Evolutionary conservation across 2,888 invertebrate species (phyloP), one percentile per base, ranked within the genome.

Genomic region (Pandemis heparana): DNA sequence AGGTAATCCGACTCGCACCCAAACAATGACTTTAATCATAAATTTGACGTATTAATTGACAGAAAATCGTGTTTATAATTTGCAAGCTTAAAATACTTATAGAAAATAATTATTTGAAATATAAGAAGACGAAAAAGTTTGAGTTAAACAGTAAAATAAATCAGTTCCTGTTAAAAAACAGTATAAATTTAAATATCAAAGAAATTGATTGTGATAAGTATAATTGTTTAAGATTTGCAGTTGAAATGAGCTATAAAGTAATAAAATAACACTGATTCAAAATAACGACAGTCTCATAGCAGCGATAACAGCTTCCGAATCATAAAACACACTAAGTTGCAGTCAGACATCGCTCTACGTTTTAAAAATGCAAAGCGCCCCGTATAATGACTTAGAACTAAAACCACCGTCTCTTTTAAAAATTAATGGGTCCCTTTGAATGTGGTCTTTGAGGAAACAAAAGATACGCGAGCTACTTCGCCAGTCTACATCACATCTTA

Each of bases 391-490:
- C 72, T 51, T 60, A 59, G 67, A 65, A 68, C 72, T 72, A 72
- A 75, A 72, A 61, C 71, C 71, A 63, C 74, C 70, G 66, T 65
- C 72, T 65, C 74, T 74, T 78, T 78, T 77, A 76, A 77, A 80
- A 80, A 80, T 80, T 79, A 78, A 80, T 80, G 75, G 70, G 63
- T 77, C 62, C 51, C 70, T 74, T 74, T 74, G 53, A 74, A 60
- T 53, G 77, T 60, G 70, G 62, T 74, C 76, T 77, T 79, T 73
- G 70, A 75, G 77, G 75, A 82, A 74, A 81, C 81, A 80, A 82
- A 79, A 77, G 79, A 68, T 66, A 72, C 75, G 75, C 77, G 76
- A 77, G 77, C 69, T 72, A 72, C 75, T 64, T 56, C 48, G n/a
- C 32, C 41, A 64, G 63, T 39, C 56, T 70, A 64, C 68, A 71